These are phyloP conservation scores for Zygaena filipendulae DNA, from an alignment of 2,888 invertebrate species.

Conservation along the genomic window DNA sequence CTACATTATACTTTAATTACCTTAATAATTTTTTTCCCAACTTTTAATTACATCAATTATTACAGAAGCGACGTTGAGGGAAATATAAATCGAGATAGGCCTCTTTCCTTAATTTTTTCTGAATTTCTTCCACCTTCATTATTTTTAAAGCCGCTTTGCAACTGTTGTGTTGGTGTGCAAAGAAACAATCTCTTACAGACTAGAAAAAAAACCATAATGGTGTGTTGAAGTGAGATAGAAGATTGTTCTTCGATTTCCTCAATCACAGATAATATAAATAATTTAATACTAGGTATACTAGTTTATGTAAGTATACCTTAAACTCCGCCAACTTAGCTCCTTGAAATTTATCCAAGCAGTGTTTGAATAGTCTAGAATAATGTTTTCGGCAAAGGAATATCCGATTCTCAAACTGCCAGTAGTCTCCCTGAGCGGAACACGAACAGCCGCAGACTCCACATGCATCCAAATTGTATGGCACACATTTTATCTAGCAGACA, in stretches of 20 bases:
- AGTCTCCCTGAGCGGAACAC: conserved; percentile 65
- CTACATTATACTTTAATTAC: too few relatives aligned
- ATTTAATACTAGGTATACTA: too few relatives aligned
- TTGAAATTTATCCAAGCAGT: conserved; percentile 50
- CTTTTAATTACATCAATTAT: conserved; percentile 18
- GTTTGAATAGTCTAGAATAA: conserved; percentile 43
- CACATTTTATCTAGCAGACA: conserved; percentile 63
- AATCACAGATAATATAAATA: too few relatives aligned
- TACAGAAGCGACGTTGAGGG: conserved; percentile 48
- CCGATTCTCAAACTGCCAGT: conserved; percentile 65
- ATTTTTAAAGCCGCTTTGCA: conserved; percentile 62
- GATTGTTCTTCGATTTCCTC: too few relatives aligned
- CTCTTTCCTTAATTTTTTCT: conserved; percentile 56
- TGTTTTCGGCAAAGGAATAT: conserved; percentile 55
- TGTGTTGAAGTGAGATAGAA: too few relatives aligned
- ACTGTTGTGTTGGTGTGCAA: conserved; percentile 59
- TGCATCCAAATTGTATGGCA: conserved; percentile 56
- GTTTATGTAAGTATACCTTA: conserved; percentile 46
- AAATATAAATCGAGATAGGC: conserved; percentile 57
- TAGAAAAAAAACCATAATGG: conserved; percentile 22
- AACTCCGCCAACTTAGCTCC: conserved; percentile 50
- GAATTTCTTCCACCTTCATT: conserved; percentile 54
- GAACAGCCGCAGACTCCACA: conserved; percentile 53
- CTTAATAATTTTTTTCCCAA: too few relatives aligned
- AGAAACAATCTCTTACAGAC: conserved; percentile 63